These are phyloP conservation scores for Elephas maximus DNA, from an alignment of 2,113 vertebrate species.

Conservation along the genomic window DNA sequence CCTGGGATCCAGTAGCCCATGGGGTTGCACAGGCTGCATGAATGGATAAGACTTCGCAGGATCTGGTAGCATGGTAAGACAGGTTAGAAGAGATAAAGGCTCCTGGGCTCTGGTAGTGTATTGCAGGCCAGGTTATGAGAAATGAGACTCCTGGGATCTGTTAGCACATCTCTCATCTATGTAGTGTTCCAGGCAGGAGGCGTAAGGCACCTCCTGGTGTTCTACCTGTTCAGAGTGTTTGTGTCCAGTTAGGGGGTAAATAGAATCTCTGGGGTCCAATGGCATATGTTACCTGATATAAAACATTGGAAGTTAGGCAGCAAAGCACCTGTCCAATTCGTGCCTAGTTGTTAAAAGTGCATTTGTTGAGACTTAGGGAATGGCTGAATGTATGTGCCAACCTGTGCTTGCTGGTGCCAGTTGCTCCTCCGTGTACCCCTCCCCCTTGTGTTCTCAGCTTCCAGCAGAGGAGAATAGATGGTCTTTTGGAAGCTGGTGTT, in stretches of 20 bases:
- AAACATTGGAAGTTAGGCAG: not conserved
- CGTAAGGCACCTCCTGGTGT: not conserved
- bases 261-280: not conserved
- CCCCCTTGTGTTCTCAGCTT: not conserved
- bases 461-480: not conserved
- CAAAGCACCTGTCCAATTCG: not conserved
- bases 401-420: not conserved
- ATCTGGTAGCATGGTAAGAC: no score
- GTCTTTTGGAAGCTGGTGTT: not conserved
- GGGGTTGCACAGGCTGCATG: no score
- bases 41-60: no score
- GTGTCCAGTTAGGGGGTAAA: not conserved
- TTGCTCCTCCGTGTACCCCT: not conserved
- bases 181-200: not conserved
- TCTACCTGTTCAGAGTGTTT: not conserved
- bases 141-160: no score
- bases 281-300: not conserved
- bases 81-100: no score
- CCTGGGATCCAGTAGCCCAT: no score
- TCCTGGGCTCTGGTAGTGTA: no score
- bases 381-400: not conserved
- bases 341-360: not conserved
- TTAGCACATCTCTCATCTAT: no score
- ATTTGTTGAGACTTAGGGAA: not conserved
- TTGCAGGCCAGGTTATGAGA: no score